Percentiles rank a stretch among this genome's conserved stretches.
Evolutionary conservation across 2,888 invertebrate genomes (phyloP).

Genomic region (Sinodicranocentrus sp.): DNA sequence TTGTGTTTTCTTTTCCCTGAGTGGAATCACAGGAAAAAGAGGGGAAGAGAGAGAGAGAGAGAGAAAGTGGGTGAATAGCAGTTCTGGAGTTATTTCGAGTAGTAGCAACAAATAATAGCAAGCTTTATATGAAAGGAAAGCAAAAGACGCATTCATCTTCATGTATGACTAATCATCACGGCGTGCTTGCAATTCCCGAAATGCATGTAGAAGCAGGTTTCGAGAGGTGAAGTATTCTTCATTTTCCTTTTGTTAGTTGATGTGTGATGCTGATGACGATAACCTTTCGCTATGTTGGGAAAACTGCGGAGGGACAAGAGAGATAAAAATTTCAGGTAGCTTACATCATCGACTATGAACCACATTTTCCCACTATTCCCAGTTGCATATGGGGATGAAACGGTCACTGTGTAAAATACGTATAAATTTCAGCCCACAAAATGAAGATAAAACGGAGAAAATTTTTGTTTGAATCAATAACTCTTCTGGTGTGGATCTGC

Average conservation of each 20-base stretch:
- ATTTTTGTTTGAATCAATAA: conserved; percentile 54
- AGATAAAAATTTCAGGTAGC: too few species aligned
- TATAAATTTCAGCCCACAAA: conserved; percentile 21
- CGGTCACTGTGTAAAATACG: too few species aligned
- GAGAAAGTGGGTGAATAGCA: too few species aligned
- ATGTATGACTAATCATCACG: conserved; percentile 31
- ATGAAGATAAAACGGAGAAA: conserved; percentile 45
- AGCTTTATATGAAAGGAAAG: background rate
- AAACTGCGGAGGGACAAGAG: too few species aligned
- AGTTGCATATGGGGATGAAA: too few species aligned
- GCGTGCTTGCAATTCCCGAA: conserved; percentile 6
- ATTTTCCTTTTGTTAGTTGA: background rate
- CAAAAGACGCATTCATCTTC: conserved; percentile 20
- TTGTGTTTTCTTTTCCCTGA: conserved; percentile 3
- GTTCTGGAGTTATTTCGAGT: too few species aligned
- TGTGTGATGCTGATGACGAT: background rate
- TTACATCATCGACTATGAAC: too few species aligned
- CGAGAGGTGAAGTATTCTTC: background rate
- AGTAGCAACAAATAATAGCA: background rate
- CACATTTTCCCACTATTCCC: too few species aligned
- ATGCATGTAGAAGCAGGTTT: background rate
- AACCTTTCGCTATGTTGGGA: too few species aligned
- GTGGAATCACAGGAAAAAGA: background rate
- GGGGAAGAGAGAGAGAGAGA: background rate
- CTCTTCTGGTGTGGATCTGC: conserved; percentile 20